A percentile compares a stretch with the other conserved stretches of the same genome.
These are phyloP conservation scores for Ageneiosus marmoratus DNA, from an alignment of 2,113 vertebrate species.

Conservation along the genomic window DNA sequence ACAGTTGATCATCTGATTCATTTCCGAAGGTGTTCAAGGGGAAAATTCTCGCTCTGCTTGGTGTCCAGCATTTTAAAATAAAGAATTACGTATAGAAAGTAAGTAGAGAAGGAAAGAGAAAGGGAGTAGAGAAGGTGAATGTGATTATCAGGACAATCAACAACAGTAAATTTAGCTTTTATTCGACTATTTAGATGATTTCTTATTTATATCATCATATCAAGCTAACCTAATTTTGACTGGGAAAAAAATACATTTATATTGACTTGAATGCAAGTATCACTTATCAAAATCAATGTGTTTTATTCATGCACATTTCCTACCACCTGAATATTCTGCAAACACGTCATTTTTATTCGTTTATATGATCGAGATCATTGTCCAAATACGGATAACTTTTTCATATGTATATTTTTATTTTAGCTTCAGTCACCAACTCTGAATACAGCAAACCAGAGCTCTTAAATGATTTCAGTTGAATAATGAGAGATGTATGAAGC, in stretches of 20 bases:
- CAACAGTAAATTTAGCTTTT: not conserved
- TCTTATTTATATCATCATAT: not conserved
- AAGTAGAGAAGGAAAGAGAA: not conserved
- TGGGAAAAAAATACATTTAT: not conserved
- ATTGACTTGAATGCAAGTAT: not conserved
- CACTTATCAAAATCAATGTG: not conserved
- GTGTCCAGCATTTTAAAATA: not conserved
- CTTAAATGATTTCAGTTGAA: not conserved
- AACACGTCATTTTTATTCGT: not conserved
- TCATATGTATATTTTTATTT: not conserved
- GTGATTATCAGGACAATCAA: not conserved
- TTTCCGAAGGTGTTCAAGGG: not conserved
- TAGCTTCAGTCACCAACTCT: not conserved
- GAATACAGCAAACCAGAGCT: not conserved
- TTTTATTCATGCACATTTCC: not conserved
- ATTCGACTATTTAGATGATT: not conserved
- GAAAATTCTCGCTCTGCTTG: not conserved
- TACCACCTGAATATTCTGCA: not conserved
- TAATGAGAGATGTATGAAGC: conserved; percentile 14
- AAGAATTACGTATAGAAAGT: not conserved
- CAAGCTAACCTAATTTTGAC: not conserved
- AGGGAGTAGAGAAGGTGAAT: not conserved
- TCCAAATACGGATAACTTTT: not conserved
- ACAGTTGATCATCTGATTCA: not conserved
- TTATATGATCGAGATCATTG: not conserved